These are phyloP conservation scores for Desmophyllum pertusum DNA, from an alignment of 92 coral and sea anemone species.

Conservation along the genomic window DNA sequence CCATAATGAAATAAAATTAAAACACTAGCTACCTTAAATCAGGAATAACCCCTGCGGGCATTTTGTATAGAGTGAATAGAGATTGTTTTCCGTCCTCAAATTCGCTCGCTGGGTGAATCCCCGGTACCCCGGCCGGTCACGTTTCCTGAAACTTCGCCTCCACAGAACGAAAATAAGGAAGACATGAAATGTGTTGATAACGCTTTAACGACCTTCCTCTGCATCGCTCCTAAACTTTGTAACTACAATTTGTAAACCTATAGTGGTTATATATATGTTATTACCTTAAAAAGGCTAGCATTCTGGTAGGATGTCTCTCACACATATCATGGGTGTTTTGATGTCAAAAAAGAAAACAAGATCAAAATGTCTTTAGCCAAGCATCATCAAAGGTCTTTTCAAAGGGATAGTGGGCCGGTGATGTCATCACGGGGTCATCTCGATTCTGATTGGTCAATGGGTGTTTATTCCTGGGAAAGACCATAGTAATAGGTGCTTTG, in stretches of 20 bases:
- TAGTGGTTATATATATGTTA: background rate
- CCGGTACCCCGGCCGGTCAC: conserved; percentile 28
- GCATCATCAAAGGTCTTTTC: background rate
- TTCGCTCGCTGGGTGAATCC: conserved; percentile 19
- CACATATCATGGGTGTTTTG: background rate
- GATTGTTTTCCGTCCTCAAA: background rate
- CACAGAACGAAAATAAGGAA: conserved; percentile 8
- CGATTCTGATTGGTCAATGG: conserved; percentile 12
- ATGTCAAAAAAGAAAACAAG: background rate
- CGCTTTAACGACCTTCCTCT: background rate
- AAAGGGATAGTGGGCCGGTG: background rate
- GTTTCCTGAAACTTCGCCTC: conserved; percentile 15
- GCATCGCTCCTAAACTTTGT: background rate
- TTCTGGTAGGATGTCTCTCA: background rate
- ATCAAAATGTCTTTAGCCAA: background rate
- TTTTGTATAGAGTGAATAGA: conserved; percentile 9
- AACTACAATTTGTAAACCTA: background rate
- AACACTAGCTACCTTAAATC: conserved; percentile 7
- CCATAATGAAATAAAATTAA: conserved; percentile 28
- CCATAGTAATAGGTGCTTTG: conserved; percentile 3
- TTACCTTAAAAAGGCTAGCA: conserved; percentile 22
- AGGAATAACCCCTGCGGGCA: conserved; percentile 26
- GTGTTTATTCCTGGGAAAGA: background rate
- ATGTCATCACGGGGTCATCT: conserved; percentile 5
- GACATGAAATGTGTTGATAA: background rate